phyloP scores from a whole-genome alignment of 1,140 invertebrate species.

The Globodera rostochiensis region DNA sequence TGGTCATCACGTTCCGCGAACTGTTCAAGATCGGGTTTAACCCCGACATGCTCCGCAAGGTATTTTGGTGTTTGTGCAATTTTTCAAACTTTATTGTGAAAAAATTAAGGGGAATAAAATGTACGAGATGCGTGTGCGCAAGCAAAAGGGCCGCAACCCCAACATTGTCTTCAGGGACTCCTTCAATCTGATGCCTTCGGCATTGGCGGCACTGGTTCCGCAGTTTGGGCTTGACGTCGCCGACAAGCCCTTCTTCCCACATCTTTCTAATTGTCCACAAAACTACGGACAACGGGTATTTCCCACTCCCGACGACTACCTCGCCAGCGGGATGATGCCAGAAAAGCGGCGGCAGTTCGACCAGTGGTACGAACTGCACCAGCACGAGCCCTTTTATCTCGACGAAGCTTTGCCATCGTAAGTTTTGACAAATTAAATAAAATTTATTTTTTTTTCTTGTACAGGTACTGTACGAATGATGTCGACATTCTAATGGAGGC shows the following conservation, averaged over 20 bases:
- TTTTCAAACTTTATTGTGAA: no score
- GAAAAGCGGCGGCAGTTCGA: constrained; percentile 25
- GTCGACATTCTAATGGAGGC: constrained; percentile 12
- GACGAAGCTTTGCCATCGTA: constrained; percentile 16
- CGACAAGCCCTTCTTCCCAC: constrained; percentile 20
- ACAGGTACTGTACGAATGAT: not conserved
- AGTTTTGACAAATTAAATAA: no score
- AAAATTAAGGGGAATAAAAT: not conserved
- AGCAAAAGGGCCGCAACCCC: not conserved
- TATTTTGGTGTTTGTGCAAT: no score
- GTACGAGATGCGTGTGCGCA: not conserved
- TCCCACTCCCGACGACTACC: constrained; percentile 8
- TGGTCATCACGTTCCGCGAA: not conserved
- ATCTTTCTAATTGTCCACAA: constrained; percentile 19
- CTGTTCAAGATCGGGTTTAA: not conserved
- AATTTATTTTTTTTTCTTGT: no score
- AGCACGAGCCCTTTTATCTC: not conserved
- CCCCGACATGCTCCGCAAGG: not conserved
- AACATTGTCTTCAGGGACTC: constrained; percentile 12
- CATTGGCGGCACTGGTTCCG: not conserved
- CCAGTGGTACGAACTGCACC: constrained; percentile 10
- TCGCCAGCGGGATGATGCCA: constrained; percentile 31
- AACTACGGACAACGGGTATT: constrained; percentile 17
- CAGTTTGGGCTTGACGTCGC: no score
- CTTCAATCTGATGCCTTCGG: constrained; percentile 15